Base-by-base conservation (phyloP, 2,888 invertebrate genomes). In the Ichneumoninae sp. region DNA sequence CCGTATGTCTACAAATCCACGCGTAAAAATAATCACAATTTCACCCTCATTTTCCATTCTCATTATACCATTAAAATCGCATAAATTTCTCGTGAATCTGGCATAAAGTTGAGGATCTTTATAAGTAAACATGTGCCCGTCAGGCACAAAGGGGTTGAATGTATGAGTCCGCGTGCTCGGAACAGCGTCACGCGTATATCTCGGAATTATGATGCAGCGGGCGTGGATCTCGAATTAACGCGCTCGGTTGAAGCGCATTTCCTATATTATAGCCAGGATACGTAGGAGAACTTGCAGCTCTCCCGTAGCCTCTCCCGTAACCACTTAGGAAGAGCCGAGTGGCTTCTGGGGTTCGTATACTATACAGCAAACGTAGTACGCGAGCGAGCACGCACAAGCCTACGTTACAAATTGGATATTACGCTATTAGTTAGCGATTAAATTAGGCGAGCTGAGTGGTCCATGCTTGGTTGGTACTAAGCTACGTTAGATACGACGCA, bases 331-430 rank as follows among this genome's bases (percentile, higher is more conserved):
- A 71, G 77, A 77, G 66, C 82, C 82, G 50, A 77, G 73, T 78
- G 57, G 77, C 71, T 83, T 73, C 70, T 57, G 54, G 63, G 65
- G 57, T 47, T 33, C 63, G 63, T 63, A 16, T 22, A 65, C 52
- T 66, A 70, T 19, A 54, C 40, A 63, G 22, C 19, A 69, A 66
- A 71, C 36, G 22, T n/a, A 63, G 65, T 19, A 30, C 65, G 33
- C 50, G 73, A 36, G 50, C 50, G 70, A 36, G 52, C 47, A n/a
- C 69, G 71, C 85, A 83, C 87, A 63, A 85, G 86, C 76, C 86
- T 87, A 89, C 86, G 85, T 88, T 89, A 88, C 88, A 90, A 90
- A 90, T 90, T 90, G 86, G 87, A 89, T 88, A 88, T 89, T 88
- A 87, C 82, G 89, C 88, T 87, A 90, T 90, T 90, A 90, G 88